Conservation (phyloP, 37 sponge, comb jelly and placozoan species). For the Spongilla lacustris region DNA sequence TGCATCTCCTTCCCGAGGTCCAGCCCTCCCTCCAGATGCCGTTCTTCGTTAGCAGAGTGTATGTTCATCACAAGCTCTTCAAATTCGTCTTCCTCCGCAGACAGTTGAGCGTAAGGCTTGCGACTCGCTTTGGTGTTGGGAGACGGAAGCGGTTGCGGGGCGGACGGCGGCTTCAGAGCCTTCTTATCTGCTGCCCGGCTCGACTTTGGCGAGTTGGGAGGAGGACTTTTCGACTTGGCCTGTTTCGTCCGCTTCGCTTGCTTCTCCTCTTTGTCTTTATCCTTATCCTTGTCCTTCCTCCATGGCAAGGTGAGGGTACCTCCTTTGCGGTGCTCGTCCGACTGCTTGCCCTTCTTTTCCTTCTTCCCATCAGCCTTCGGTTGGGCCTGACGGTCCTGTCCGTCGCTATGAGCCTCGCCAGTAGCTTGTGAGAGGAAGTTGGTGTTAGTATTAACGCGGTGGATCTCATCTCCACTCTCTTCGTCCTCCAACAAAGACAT, state of each 20-base stretch:
- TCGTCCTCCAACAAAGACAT: conserved; percentile 29
- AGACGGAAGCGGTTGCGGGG: conserved; percentile 18
- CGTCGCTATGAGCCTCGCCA: background rate
- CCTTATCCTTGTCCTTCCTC: background rate
- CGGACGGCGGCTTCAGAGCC: background rate
- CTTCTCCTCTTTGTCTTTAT: background rate
- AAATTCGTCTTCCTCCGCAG: background rate
- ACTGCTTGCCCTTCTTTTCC: background rate
- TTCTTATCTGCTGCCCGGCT: background rate
- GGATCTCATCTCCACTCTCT: conserved; percentile 8
- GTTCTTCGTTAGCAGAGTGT: background rate
- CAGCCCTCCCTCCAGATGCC: background rate
- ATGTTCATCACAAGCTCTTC: background rate
- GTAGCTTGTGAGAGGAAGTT: background rate
- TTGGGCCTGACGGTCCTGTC: background rate
- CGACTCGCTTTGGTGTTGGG: conserved; percentile 44
- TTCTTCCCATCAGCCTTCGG: background rate
- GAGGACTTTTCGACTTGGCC: background rate
- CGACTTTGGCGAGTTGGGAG: background rate
- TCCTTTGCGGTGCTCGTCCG: background rate
- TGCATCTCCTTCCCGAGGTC: background rate
- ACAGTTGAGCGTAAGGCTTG: conserved; percentile 49
- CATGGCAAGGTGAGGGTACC: background rate
- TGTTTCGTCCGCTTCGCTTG: background rate
- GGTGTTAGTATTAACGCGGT: background rate